phyloP scores from a whole-genome alignment of 2,797 vertebrate genomes.

The Oryzias sinensis region DNA sequence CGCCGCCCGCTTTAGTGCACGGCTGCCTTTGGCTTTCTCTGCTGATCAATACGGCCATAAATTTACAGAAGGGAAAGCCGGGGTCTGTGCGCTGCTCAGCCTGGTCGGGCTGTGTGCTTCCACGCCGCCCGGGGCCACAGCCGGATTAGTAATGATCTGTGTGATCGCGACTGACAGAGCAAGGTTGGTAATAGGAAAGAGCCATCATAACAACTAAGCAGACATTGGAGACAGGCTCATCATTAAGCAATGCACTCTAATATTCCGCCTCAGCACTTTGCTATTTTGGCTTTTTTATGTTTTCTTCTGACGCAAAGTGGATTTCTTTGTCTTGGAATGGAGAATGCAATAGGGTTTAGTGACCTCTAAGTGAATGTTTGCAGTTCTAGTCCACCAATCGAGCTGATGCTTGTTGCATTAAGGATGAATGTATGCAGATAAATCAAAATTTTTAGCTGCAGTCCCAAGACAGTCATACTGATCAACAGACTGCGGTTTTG shows the following conservation, averaged over 20 bases:
- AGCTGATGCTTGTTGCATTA: too few relatives aligned
- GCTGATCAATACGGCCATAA: constrained; percentile 61
- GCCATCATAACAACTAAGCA: constrained; percentile 42
- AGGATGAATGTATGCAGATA: not conserved
- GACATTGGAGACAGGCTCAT: constrained; percentile 26
- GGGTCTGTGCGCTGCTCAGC: constrained; percentile 43
- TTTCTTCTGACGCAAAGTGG: constrained; percentile 6
- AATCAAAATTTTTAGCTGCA: not conserved
- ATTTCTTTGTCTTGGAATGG: constrained; percentile 12
- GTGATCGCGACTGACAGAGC: constrained; percentile 55
- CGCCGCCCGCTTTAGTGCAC: constrained; percentile 34
- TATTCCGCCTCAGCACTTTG: constrained; percentile 15
- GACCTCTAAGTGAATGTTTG: constrained; percentile 5
- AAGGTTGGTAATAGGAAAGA: constrained; percentile 57
- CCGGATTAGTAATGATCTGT: constrained; percentile 57
- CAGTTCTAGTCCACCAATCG: not conserved
- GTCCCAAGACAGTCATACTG: not conserved
- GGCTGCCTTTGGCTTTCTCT: constrained; percentile 50
- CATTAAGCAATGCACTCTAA: constrained; percentile 42
- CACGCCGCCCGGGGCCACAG: constrained; percentile 37
- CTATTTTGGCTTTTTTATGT: constrained; percentile 12
- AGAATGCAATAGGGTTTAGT: constrained; percentile 19
- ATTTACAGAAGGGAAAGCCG: constrained; percentile 50
- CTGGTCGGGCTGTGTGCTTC: constrained; percentile 37
- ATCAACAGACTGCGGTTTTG: not conserved